Evolutionary conservation across 2,113 vertebrate species (phyloP), one percentile per base, ranked within the genome.

Genomic region (Balaeniceps rex): DNA sequence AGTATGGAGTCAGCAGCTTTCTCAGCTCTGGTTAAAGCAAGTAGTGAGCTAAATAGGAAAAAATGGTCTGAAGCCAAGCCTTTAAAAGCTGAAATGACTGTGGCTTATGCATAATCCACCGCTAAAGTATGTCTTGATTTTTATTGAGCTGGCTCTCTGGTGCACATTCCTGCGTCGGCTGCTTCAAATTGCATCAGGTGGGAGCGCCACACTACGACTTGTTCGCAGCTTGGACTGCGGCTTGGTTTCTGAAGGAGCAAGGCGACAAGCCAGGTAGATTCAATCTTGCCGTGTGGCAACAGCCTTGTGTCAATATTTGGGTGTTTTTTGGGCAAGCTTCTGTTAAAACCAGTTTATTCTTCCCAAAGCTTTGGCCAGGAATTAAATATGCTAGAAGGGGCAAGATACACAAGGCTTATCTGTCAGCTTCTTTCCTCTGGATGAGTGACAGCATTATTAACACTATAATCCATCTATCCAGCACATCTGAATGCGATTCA

Each of bases 171-270:
- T 52, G 26, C 61, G 12, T 80, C 0, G 0, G n/a, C 81, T 44
- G 26, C 61, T 82, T 70, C 51, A 7, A 70, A 38, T 54, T 42
- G 51, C 76, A 71, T 58, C 40, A 34, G 65, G 69, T 0, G 0
- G 49, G 51, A 87, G 28, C 1, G 0, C 52, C 33, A 7, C n/a
- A 7, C 49, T 36, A 2, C 0, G 3, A 16, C 11, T 54, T 38
- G 21, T 42, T 89, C 24, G 1, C 78, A 84, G 61, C 64, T 60
- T 68, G 26, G 57, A 8, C 25, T 40, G 64, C 0, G 2, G 11
- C 55, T 79, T 38, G 24, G 22, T 34, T 90, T 82, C 72, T 19
- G 7, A 47, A 52, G 52, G 7, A 75, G 4, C 0, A 6, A 90
- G 64, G 40, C 3, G 3, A 10, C 16, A 33, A 38, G 19, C 42